Evolutionary conservation across 2,888 invertebrate species (phyloP).

Genomic region (Ariolimax columbianus): DNA sequence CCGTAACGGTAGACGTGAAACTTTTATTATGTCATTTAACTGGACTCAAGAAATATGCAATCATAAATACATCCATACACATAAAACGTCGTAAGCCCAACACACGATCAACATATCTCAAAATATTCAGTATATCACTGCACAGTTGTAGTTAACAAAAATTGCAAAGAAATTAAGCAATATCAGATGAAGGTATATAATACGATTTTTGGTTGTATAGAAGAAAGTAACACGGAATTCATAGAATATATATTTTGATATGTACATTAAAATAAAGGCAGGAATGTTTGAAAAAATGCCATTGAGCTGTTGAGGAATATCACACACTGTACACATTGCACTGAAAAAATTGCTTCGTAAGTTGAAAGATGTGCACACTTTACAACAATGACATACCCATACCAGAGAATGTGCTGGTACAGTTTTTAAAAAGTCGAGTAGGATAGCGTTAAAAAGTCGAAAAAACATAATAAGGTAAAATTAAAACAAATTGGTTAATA

Average conservation of each 20-base stretch:
- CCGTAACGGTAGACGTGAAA: too few relatives aligned
- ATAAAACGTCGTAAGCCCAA: background rate
- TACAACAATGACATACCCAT: background rate
- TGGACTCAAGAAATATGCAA: background rate
- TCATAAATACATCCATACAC: background rate
- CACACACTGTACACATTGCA: conserved; percentile 36
- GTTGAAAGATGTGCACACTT: background rate
- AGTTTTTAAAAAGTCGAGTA: background rate
- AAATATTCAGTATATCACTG: conserved; percentile 2
- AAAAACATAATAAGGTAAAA: background rate
- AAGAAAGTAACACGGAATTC: conserved; percentile 9
- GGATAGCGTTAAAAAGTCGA: too few relatives aligned
- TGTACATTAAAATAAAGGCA: conserved; percentile 26
- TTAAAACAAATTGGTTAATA: background rate
- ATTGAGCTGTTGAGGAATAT: conserved; percentile 2
- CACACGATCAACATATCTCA: background rate
- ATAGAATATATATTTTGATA: background rate
- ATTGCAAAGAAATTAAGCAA: background rate
- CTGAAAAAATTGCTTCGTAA: conserved; percentile 15
- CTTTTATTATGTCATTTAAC: background rate
- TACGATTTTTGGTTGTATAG: background rate
- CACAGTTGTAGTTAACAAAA: background rate
- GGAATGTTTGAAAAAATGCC: conserved; percentile 38
- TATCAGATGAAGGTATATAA: background rate
- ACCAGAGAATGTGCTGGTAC: conserved; percentile 4